Conservation (phyloP, 2,113 vertebrate genomes). For the Sardina pilchardus region DNA sequence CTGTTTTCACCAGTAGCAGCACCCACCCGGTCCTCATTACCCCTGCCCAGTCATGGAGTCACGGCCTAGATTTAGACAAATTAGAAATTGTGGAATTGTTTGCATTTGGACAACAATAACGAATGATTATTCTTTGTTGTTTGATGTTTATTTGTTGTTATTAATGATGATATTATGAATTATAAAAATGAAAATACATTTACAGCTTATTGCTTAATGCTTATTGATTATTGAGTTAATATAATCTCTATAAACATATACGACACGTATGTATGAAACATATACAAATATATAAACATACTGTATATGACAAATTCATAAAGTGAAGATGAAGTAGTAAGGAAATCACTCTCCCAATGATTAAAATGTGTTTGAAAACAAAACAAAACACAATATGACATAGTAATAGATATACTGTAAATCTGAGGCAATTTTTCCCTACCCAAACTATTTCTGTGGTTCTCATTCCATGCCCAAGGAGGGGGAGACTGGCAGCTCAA, state of each 20-base stretch:
- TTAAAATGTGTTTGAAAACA: too few species aligned
- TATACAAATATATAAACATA: background rate
- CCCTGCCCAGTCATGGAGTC: background rate
- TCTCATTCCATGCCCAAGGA: background rate
- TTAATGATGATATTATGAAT: background rate
- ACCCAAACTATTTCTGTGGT: background rate
- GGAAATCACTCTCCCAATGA: background rate
- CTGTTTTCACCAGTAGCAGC: background rate
- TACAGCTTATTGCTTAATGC: background rate
- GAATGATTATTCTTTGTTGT: background rate
- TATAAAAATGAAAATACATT: background rate
- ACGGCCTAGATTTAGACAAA: background rate
- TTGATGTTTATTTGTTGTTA: background rate
- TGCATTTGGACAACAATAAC: background rate
- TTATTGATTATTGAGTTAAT: background rate
- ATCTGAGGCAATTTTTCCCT: background rate
- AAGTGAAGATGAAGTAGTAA: background rate
- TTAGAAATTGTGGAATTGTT: background rate
- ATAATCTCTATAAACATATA: background rate
- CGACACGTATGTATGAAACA: too few species aligned
- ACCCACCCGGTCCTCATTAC: too few species aligned
- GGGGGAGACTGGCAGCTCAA: background rate
- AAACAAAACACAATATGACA: too few species aligned
- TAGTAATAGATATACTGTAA: background rate
- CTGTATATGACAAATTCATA: background rate